Conservation (phyloP, 2,113 vertebrate genomes). For the Peromyscus polionotus region DNA sequence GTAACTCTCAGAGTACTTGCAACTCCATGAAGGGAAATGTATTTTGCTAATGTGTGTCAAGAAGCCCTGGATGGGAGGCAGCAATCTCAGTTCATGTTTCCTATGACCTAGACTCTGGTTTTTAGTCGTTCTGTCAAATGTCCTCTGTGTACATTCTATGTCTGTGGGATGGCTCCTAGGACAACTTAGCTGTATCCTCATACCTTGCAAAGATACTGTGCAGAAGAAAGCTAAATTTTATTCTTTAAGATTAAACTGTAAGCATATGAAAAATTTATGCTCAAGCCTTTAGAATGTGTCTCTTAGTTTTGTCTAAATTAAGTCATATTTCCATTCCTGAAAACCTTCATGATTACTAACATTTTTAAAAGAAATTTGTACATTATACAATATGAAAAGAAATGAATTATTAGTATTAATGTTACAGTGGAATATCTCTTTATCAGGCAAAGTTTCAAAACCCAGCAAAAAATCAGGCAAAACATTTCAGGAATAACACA, state of each 20-base stretch:
- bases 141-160: accelerated
- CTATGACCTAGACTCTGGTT: neutral
- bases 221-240: neutral
- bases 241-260: neutral
- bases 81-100: neutral
- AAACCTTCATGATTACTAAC: neutral
- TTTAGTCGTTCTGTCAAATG: neutral
- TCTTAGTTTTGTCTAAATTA: neutral
- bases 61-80: neutral
- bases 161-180: neutral
- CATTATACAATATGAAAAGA: neutral
- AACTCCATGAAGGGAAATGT: accelerated
- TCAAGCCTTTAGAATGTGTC: neutral
- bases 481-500: neutral
- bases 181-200: neutral
- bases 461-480: neutral
- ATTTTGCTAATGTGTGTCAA: neutral
- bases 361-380: neutral
- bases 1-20: neutral
- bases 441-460: neutral
- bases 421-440: neutral
- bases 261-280: neutral
- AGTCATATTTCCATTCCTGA: neutral
- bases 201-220: neutral
- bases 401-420: neutral